Evolutionary conservation across 2,797 vertebrate genomes (phyloP), one percentile per base, ranked within the genome.

Genomic region (Miichthys miiuy): DNA sequence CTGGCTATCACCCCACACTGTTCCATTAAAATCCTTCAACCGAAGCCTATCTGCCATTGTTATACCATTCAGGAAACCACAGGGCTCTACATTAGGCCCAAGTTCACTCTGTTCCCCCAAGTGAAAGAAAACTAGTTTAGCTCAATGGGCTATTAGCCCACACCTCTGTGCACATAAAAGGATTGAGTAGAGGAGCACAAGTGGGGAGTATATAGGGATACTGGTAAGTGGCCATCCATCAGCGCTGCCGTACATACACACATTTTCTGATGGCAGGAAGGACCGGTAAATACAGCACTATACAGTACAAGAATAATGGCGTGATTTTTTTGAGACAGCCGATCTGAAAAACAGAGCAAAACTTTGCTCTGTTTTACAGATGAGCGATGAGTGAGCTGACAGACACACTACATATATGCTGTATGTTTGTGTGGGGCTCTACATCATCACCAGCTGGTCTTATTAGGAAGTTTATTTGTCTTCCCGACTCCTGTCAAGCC

Each of bases 201-300:
- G 84, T 75, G 81, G 68, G 66, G 71, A 64, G 78, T 71, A 60
- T 70, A 85, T 75, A 72, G 62, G 68, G 71, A 81, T 57, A 69
- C 57, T 62, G 63, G 16, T 86, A 82, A 90, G 81, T 78, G 80
- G 66, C 55, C 76, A 67, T 89, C 75, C 75, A 89, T 88, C 80
- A 81, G 68, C 68, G 42, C 61, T 48, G 66, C 74, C 4, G 42
- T 54, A 11, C 79, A 60, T 58, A 71, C 74, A 60, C 69, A 54
- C 34, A 56, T 63, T 60, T 20, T 27, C 30, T 62, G 57, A 78
- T 64, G 47, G 63, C 62, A 79, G 30, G 51, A 55, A 23, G 25
- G 34, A 41, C 54, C 42, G 30, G 11, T 72, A 57, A 27, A 67
- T 25, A 75, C 25, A 71, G 23, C 18, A 42, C 6, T 48, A 20